Conservation (phyloP, 2,113 vertebrate species). For the Polyodon spathula region DNA sequence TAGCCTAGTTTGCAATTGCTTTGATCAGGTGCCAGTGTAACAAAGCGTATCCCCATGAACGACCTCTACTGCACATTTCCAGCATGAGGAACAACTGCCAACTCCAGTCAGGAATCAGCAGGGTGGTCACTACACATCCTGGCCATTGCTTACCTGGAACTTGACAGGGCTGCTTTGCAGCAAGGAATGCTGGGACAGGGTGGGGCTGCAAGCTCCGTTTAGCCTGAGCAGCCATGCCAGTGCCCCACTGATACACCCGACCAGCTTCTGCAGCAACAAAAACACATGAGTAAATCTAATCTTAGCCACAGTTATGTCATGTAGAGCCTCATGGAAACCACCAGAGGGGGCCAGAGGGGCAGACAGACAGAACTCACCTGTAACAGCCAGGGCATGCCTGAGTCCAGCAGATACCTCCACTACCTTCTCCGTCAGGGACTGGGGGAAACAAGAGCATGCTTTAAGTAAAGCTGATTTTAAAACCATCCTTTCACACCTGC, state of each 20-base stretch:
- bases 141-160: conserved; percentile 75
- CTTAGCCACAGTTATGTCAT: neutral
- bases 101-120: too few species aligned
- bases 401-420: conserved; percentile 75
- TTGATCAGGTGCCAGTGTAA: too few species aligned
- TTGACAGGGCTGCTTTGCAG: conserved; percentile 62
- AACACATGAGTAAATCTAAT: conserved; percentile 4
- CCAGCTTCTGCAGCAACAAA: conserved; percentile 49
- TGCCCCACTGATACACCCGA: conserved; percentile 80
- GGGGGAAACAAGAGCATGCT: conserved; percentile 5
- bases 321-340: neutral
- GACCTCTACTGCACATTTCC: too few species aligned
- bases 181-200: conserved; percentile 62
- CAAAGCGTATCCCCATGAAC: too few species aligned
- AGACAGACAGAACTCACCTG: conserved; percentile 49
- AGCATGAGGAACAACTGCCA: too few species aligned
- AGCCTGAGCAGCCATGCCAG: conserved; percentile 66
- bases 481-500: too few species aligned
- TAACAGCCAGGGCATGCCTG: conserved; percentile 74
- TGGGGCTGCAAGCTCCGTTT: conserved; percentile 52
- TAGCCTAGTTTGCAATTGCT: too few species aligned
- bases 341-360: neutral
- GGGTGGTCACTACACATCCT: conserved; percentile 61
- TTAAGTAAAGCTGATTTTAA: conserved; percentile 1
- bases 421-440: conserved; percentile 64